Evolutionary conservation across 2,888 invertebrate genomes (phyloP).

Genomic region (Mayetiola destructor): DNA sequence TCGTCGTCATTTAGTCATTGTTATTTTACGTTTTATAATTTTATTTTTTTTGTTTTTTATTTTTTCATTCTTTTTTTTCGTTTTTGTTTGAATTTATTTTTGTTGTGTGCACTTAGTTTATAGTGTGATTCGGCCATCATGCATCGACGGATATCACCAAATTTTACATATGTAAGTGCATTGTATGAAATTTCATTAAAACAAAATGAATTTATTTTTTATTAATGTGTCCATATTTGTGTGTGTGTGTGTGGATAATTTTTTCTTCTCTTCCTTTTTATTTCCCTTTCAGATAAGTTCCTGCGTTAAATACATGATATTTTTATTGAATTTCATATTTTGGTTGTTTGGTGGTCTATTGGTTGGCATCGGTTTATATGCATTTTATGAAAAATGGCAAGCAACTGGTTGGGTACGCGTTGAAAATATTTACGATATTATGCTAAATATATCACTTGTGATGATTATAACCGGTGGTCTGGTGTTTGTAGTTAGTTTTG

Average conservation of each 20-base stretch:
- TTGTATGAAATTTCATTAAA: too few species aligned
- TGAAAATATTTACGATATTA: constrained; percentile 82
- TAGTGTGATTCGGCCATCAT: constrained; percentile 18
- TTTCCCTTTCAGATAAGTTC: constrained; percentile 20
- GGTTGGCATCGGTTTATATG: constrained; percentile 77
- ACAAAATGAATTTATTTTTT: background rate
- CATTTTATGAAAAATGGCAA: constrained; percentile 87
- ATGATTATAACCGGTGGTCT: constrained; percentile 80
- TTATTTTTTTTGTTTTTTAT: too few species aligned
- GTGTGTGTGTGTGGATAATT: background rate
- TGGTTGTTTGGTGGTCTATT: constrained; percentile 78
- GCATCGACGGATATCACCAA: constrained; percentile 31
- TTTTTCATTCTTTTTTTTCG: too few species aligned
- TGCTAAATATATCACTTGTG: constrained; percentile 78
- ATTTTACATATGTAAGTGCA: constrained; percentile 32
- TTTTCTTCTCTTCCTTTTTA: background rate
- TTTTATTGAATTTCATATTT: constrained; percentile 36
- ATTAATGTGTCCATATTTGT: background rate
- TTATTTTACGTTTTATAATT: too few species aligned
- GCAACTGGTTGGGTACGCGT: constrained; percentile 51
- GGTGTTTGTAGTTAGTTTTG: constrained; percentile 87
- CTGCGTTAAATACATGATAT: constrained; percentile 35
- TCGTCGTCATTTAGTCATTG: too few species aligned
- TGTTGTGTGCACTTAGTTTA: too few species aligned
- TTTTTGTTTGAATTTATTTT: too few species aligned